Evolutionary conservation across 2,888 invertebrate species (phyloP).

Genomic region (Tiphia femorata): DNA sequence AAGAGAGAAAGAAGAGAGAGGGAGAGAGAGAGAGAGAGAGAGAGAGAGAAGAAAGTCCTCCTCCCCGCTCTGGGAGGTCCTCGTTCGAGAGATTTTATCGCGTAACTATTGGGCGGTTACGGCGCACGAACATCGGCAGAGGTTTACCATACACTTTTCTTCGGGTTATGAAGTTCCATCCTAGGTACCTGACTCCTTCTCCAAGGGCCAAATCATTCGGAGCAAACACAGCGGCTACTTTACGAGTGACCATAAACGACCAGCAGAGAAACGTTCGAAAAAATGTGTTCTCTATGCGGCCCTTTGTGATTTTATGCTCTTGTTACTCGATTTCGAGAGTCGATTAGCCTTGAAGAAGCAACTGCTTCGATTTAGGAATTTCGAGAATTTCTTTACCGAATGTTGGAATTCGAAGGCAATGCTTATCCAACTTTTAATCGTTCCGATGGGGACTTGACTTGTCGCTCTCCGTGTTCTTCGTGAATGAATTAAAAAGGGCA

Average conservation of each 20-base stretch:
- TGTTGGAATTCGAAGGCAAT: too few species aligned
- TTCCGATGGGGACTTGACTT: too few species aligned
- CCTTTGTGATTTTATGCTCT: too few species aligned
- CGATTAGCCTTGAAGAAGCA: too few species aligned
- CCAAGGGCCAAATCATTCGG: not conserved
- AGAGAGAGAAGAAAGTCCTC: conserved; percentile 38
- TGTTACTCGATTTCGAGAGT: too few species aligned
- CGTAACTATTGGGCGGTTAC: conserved; percentile 46
- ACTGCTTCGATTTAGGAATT: too few species aligned
- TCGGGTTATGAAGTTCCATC: conserved; percentile 16
- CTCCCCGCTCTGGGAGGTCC: conserved; percentile 47
- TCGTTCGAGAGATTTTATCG: conserved; percentile 45
- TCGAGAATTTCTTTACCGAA: too few species aligned
- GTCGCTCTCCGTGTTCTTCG: too few species aligned
- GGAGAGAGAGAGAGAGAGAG: conserved; percentile 6
- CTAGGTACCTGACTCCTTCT: too few species aligned
- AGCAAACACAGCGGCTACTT: conserved; percentile 13
- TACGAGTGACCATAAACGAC: conserved; percentile 5
- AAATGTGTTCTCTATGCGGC: not conserved
- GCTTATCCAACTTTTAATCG: too few species aligned
- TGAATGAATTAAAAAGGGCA: too few species aligned
- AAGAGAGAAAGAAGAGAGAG: too few species aligned
- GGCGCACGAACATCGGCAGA: conserved; percentile 30
- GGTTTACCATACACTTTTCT: conserved; percentile 28
- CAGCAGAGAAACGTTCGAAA: not conserved